phyloP scores from a whole-genome alignment of 2,888 invertebrate species.

The Hydriomena furcata region DNA sequence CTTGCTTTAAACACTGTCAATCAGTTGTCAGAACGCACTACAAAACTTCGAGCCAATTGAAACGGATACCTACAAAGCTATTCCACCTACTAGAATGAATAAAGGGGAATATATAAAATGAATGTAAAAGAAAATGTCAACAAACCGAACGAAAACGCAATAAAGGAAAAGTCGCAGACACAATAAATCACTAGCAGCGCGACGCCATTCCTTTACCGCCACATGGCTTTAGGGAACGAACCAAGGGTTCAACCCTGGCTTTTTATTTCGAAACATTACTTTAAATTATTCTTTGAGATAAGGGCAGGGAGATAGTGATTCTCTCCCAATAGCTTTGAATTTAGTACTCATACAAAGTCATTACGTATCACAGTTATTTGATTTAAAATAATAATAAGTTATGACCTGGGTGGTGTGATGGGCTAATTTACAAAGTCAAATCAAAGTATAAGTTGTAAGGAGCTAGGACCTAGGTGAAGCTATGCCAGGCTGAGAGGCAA shows the following conservation, averaged over 20 bases:
- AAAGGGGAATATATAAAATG: conserved; percentile 31
- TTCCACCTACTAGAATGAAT: not conserved
- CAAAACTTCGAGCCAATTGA: too few species aligned
- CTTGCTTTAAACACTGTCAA: too few species aligned
- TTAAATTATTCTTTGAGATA: not conserved
- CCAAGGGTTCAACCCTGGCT: not conserved
- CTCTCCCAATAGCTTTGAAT: not conserved
- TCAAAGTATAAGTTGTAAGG: too few species aligned
- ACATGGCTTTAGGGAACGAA: conserved; percentile 3
- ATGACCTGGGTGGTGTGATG: too few species aligned
- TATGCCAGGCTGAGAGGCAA: too few species aligned
- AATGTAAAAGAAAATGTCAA: conserved; percentile 39
- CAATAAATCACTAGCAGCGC: conserved; percentile 54
- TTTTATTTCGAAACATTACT: conserved; percentile 1
- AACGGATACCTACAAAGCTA: not conserved
- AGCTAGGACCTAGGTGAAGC: too few species aligned
- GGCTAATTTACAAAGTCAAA: too few species aligned
- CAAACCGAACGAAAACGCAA: conserved; percentile 42
- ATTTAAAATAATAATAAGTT: too few species aligned
- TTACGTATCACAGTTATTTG: too few species aligned
- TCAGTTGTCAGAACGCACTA: too few species aligned
- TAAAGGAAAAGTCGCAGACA: conserved; percentile 55
- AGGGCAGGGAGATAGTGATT: too few species aligned
- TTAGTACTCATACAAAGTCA: not conserved
- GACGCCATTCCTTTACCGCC: conserved; percentile 22